Evolutionary conservation across 2,888 invertebrate species (phyloP).

Genomic region (Scaptomyza polygonia): DNA sequence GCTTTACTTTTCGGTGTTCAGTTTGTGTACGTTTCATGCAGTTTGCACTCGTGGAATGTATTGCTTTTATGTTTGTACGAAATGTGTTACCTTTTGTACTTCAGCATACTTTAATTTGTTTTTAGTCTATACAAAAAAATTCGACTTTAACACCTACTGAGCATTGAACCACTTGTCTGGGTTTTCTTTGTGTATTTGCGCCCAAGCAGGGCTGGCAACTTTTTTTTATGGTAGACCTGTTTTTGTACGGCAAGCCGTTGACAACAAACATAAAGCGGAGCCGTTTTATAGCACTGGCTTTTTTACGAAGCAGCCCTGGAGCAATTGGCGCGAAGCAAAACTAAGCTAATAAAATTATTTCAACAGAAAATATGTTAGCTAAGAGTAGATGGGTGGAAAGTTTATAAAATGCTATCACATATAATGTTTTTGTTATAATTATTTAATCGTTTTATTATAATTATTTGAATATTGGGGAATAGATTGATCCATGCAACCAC

Average conservation of each 20-base stretch:
- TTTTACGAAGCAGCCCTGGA: neutral
- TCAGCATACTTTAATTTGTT: slow-evolving; percentile 40
- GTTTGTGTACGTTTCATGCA: neutral
- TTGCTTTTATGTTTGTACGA: slow-evolving; percentile 9
- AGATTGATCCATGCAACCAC: neutral
- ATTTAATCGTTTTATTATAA: too few species aligned
- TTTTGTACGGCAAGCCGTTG: neutral
- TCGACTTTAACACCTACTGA: slow-evolving; percentile 5
- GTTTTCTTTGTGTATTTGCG: slow-evolving; percentile 52
- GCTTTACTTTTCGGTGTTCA: neutral
- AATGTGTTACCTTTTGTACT: slow-evolving; percentile 12
- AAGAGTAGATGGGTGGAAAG: neutral
- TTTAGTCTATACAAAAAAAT: slow-evolving; percentile 10
- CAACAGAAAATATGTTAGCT: neutral
- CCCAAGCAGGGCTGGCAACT: slow-evolving; percentile 42
- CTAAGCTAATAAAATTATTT: neutral
- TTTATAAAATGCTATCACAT: neutral
- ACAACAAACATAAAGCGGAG: neutral
- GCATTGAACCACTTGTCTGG: slow-evolving; percentile 31
- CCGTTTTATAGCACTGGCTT: neutral
- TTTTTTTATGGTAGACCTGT: slow-evolving; percentile 11
- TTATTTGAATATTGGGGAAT: neutral
- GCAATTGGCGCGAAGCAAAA: neutral
- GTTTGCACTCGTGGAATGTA: slow-evolving; percentile 49
- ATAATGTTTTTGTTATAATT: neutral